A percentile compares a stretch with the other conserved stretches of the same genome.
phyloP scores from a whole-genome alignment of 2,888 invertebrate species.

The Drosophila peninsularis region DNA sequence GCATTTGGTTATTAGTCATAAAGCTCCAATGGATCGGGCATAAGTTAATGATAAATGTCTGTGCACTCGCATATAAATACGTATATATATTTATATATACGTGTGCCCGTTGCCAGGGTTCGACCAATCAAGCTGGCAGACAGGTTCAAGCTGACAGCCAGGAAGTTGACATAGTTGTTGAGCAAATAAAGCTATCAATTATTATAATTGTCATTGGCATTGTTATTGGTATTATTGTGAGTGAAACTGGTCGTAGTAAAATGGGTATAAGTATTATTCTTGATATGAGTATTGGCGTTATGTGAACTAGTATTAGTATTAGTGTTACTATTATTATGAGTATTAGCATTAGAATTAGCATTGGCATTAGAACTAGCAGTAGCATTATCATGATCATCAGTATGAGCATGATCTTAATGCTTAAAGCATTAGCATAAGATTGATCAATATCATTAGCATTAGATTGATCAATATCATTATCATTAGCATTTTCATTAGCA shows the following conservation, averaged over 20 bases:
- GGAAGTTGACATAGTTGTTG: constrained; percentile 14
- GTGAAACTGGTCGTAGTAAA: not conserved
- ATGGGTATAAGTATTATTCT: not conserved
- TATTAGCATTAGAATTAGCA: not conserved
- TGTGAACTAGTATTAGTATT: not conserved
- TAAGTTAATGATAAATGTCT: constrained; percentile 61
- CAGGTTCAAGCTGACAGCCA: constrained; percentile 31
- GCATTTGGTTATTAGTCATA: constrained; percentile 71
- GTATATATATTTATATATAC: not conserved
- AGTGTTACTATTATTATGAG: not conserved
- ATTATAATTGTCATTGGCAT: not conserved
- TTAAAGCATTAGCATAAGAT: no score
- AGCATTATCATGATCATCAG: not conserved
- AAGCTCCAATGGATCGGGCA: constrained; percentile 58
- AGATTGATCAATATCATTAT: not conserved
- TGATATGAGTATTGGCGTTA: not conserved
- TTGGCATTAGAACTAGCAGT: not conserved
- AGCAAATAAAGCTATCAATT: constrained; percentile 8
- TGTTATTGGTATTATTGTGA: not conserved
- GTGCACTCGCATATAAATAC: not conserved
- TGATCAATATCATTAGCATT: no score
- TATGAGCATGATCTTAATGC: not conserved
- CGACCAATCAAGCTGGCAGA: constrained; percentile 25
- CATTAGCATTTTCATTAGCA: not conserved
- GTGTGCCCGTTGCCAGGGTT: constrained; percentile 11